A percentile compares a stretch with the other conserved stretches of the same genome.
Conservation (phyloP, 2,888 invertebrate species). For the Sarcophaga rosellei region DNA sequence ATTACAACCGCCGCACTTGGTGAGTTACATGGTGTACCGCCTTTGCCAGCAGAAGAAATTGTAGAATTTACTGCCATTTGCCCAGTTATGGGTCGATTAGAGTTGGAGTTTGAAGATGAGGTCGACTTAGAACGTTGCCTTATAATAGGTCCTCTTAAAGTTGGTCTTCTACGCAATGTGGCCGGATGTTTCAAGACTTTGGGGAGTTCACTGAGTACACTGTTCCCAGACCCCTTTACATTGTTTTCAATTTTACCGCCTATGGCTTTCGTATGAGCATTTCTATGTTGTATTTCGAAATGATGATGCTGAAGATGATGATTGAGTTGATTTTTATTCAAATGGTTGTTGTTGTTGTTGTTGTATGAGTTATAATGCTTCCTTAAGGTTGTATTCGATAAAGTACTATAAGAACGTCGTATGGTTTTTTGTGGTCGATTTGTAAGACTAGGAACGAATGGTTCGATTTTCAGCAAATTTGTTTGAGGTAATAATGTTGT, state of each 20-base stretch:
- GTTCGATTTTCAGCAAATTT: constrained; percentile 81
- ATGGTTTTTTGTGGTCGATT: constrained; percentile 79
- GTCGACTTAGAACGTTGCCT: constrained; percentile 78
- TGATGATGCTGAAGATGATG: neutral
- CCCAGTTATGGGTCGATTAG: constrained; percentile 60
- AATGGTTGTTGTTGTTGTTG: constrained; percentile 17
- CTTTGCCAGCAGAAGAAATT: constrained; percentile 54
- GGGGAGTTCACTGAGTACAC: constrained; percentile 23
- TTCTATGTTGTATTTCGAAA: constrained; percentile 31
- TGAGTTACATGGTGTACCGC: constrained; percentile 60
- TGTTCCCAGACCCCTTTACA: neutral
- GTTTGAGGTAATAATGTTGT: constrained; percentile 78
- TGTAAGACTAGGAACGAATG: constrained; percentile 81
- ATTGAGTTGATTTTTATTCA: constrained; percentile 48
- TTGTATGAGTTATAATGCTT: constrained; percentile 24
- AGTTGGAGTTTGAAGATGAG: constrained; percentile 76
- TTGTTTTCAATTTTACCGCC: constrained; percentile 23
- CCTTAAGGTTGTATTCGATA: constrained; percentile 78
- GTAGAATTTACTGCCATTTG: constrained; percentile 69
- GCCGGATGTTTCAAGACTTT: constrained; percentile 57
- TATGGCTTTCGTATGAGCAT: constrained; percentile 3
- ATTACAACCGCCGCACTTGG: constrained; percentile 73
- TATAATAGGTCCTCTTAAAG: constrained; percentile 69
- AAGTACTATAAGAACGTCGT: constrained; percentile 80
- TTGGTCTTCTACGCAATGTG: constrained; percentile 70